Conservation (phyloP, 1,140 invertebrate species). For the Pseudomyrmex cubaensis region DNA sequence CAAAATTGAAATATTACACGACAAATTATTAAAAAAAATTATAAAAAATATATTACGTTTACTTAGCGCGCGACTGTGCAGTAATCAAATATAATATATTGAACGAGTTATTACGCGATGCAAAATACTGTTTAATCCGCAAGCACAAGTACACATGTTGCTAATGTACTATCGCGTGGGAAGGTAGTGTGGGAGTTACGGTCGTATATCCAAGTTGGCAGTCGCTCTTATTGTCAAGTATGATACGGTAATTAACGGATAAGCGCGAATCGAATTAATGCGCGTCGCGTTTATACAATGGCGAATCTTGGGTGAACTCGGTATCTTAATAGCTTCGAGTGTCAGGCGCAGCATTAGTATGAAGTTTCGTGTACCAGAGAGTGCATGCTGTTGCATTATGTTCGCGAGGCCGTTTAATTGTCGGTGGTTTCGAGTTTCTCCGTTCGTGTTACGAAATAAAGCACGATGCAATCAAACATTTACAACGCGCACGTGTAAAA, state of each 20-base stretch:
- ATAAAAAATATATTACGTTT: not conserved
- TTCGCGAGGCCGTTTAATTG: slow-evolving; percentile 54
- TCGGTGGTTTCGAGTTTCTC: slow-evolving; percentile 40
- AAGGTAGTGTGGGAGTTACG: slow-evolving; percentile 23
- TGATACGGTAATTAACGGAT: slow-evolving; percentile 70
- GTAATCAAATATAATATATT: not conserved
- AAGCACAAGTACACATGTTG: not conserved
- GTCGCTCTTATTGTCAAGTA: slow-evolving; percentile 48
- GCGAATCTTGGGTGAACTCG: slow-evolving; percentile 70
- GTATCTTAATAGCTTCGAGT: slow-evolving; percentile 72
- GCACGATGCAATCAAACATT: slow-evolving; percentile 31
- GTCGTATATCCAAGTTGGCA: slow-evolving; percentile 52
- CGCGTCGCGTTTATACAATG: slow-evolving; percentile 55
- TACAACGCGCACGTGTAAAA: slow-evolving; percentile 28
- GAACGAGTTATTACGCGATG: not conserved
- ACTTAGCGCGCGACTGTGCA: not conserved
- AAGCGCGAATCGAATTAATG: slow-evolving; percentile 68
- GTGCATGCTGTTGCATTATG: slow-evolving; percentile 50
- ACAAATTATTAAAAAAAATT: not conserved
- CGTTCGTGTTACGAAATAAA: slow-evolving; percentile 26
- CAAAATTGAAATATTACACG: not conserved
- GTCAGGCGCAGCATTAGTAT: slow-evolving; percentile 53
- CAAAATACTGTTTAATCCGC: not conserved
- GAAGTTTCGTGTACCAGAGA: slow-evolving; percentile 58
- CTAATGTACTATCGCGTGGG: slow-evolving; percentile 21